These are phyloP conservation scores for Clostera curtula DNA, from an alignment of 2,888 invertebrate species.

Conservation along the genomic window DNA sequence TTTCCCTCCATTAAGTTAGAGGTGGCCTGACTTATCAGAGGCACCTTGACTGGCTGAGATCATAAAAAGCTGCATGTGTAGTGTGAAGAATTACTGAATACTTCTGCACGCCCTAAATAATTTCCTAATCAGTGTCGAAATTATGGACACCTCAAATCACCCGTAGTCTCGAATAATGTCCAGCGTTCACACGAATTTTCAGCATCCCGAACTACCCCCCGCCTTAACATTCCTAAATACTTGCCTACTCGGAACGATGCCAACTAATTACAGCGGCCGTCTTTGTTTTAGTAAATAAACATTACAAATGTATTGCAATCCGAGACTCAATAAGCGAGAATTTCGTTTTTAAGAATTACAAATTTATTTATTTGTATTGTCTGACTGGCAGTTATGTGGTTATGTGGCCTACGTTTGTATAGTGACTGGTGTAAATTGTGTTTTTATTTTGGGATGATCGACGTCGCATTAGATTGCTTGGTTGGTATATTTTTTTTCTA, in stretches of 20 bases:
- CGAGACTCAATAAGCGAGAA: constrained; percentile 11
- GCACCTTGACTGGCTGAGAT: too few relatives aligned
- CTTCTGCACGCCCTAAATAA: neutral
- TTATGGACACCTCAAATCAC: constrained; percentile 32
- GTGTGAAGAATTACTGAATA: too few relatives aligned
- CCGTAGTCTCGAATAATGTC: constrained; percentile 52
- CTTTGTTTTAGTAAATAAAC: constrained; percentile 28
- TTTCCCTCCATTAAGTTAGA: too few relatives aligned
- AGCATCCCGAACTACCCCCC: constrained; percentile 42
- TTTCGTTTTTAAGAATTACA: constrained; percentile 7
- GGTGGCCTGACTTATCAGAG: too few relatives aligned
- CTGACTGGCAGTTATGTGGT: constrained; percentile 1
- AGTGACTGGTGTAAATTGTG: too few relatives aligned
- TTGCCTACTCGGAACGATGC: constrained; percentile 65
- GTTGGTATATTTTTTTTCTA: too few relatives aligned
- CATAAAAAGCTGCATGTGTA: too few relatives aligned
- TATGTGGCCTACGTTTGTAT: neutral
- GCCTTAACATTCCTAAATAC: constrained; percentile 34
- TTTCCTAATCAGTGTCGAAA: constrained; percentile 16
- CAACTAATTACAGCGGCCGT: constrained; percentile 51
- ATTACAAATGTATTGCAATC: constrained; percentile 11
- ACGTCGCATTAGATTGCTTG: too few relatives aligned
- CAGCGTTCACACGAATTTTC: constrained; percentile 62
- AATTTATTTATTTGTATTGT: constrained; percentile 8
- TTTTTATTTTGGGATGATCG: too few relatives aligned